Evolutionary conservation across 2,797 vertebrate genomes (phyloP).

Genomic region (Acanthopagrus latus): DNA sequence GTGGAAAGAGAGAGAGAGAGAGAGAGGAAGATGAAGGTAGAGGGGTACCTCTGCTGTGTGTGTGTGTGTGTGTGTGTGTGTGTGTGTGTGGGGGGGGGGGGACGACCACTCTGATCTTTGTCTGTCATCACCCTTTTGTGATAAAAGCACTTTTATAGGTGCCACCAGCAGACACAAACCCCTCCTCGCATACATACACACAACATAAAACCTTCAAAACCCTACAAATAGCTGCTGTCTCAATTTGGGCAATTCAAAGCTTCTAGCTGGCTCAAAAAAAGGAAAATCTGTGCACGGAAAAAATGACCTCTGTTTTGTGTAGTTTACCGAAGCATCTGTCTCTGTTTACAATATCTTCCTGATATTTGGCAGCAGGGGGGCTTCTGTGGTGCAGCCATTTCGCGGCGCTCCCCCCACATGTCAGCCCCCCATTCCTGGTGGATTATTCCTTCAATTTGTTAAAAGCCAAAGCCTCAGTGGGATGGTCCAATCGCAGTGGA

Average conservation of each 20-base stretch:
- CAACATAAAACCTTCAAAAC: slow-evolving; percentile 58
- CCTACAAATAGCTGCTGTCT: slow-evolving; percentile 68
- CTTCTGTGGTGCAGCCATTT: slow-evolving; percentile 57
- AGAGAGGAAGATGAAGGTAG: slow-evolving; percentile 59
- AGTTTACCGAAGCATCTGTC: slow-evolving; percentile 78
- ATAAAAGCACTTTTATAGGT: slow-evolving; percentile 81
- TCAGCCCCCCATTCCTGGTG: slow-evolving; percentile 40
- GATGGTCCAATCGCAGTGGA: slow-evolving; percentile 68
- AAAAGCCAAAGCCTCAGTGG: slow-evolving; percentile 76
- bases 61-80: no score
- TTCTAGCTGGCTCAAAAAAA: slow-evolving; percentile 38
- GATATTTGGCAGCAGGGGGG: slow-evolving; percentile 60
- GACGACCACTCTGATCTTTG: slow-evolving; percentile 73
- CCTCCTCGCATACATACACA: slow-evolving; percentile 25
- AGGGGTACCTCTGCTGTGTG: slow-evolving; percentile 46
- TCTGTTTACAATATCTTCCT: slow-evolving; percentile 79
- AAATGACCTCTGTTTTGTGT: slow-evolving; percentile 66
- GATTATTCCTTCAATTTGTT: slow-evolving; percentile 84
- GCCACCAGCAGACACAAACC: slow-evolving; percentile 58
- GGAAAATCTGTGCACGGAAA: slow-evolving; percentile 41
- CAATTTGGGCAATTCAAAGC: slow-evolving; percentile 57
- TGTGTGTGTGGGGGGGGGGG: slow-evolving; percentile 5
- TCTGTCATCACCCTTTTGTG: slow-evolving; percentile 78
- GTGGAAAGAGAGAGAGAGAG: slow-evolving; percentile 39
- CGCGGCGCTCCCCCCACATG: not conserved